These are phyloP conservation scores for Sternarchorhynchus goeldii DNA, from an alignment of 2,797 vertebrate species.

Conservation along the genomic window DNA sequence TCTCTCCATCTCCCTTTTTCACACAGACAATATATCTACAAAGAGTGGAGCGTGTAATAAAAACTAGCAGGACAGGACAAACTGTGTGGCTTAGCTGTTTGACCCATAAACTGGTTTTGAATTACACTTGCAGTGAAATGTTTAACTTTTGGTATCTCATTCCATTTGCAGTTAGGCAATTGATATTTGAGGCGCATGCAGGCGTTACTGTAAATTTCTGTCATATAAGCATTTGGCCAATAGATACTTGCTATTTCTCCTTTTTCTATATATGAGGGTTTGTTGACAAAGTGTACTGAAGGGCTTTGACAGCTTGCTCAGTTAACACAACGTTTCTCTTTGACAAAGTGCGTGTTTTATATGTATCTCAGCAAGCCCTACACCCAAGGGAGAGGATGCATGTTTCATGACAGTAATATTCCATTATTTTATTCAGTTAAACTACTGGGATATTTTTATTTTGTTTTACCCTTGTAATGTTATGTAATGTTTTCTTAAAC, in stretches of 20 bases:
- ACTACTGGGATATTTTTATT: too few species aligned
- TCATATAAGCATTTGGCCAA: conserved; percentile 6
- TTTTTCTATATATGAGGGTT: neutral
- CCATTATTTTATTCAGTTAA: neutral
- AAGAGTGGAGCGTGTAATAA: too few species aligned
- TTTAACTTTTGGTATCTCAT: conserved; percentile 9
- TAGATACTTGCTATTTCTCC: neutral
- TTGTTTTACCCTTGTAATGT: too few species aligned
- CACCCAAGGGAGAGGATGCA: too few species aligned
- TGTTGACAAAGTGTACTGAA: neutral
- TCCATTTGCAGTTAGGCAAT: conserved; percentile 18
- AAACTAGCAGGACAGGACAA: too few species aligned
- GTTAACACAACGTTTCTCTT: too few species aligned
- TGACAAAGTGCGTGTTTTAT: too few species aligned
- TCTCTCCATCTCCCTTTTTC: too few species aligned
- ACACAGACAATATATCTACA: too few species aligned
- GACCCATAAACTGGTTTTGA: conserved; percentile 1
- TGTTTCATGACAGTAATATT: neutral
- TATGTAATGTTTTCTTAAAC: too few species aligned
- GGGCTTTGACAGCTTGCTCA: too few species aligned
- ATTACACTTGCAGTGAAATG: conserved; percentile 12
- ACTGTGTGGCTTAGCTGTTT: conserved; percentile 1
- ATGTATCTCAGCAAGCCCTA: too few species aligned
- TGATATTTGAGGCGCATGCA: conserved; percentile 25
- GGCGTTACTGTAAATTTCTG: conserved; percentile 5